Conservation (phyloP, 2,888 invertebrate species). For the Xestia rhomboidea region DNA sequence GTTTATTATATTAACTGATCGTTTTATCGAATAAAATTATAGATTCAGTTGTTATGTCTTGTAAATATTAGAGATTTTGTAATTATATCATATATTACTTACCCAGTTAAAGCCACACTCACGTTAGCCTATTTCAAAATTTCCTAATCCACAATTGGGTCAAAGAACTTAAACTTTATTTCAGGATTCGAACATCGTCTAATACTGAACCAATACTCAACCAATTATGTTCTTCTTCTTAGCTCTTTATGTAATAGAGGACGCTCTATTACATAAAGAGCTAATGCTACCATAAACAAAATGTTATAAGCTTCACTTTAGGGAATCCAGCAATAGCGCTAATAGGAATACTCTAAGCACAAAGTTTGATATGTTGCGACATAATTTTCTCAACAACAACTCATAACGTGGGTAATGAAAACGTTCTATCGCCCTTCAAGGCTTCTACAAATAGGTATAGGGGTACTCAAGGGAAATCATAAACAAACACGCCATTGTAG, state of each 20-base stretch:
- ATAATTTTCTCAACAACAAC: constrained; percentile 65
- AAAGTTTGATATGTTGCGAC: constrained; percentile 59
- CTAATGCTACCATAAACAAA: constrained; percentile 2
- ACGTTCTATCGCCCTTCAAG: constrained; percentile 68
- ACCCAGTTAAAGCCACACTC: not conserved
- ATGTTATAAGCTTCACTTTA: not conserved
- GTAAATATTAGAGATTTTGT: too few species aligned
- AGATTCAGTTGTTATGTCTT: too few species aligned
- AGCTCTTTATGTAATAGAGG: too few species aligned
- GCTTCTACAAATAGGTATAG: constrained; percentile 69
- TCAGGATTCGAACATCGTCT: not conserved
- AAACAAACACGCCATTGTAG: constrained; percentile 67
- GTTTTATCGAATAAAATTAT: too few species aligned
- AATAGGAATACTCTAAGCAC: constrained; percentile 23
- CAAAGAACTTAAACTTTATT: not conserved
- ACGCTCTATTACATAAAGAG: constrained; percentile 9
- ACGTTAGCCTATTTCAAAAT: not conserved
- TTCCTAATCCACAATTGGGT: not conserved
- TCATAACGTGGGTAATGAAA: constrained; percentile 68
- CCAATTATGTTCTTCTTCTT: not conserved
- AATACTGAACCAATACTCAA: too few species aligned
- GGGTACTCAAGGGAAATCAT: constrained; percentile 69
- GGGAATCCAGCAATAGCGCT: constrained; percentile 13
- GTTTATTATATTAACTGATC: too few species aligned
- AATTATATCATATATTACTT: too few species aligned